A percentile compares a stretch with the other conserved stretches of the same genome.
phyloP scores from a whole-genome alignment of 2,113 vertebrate genomes.

The Crotophaga sulcirostris region DNA sequence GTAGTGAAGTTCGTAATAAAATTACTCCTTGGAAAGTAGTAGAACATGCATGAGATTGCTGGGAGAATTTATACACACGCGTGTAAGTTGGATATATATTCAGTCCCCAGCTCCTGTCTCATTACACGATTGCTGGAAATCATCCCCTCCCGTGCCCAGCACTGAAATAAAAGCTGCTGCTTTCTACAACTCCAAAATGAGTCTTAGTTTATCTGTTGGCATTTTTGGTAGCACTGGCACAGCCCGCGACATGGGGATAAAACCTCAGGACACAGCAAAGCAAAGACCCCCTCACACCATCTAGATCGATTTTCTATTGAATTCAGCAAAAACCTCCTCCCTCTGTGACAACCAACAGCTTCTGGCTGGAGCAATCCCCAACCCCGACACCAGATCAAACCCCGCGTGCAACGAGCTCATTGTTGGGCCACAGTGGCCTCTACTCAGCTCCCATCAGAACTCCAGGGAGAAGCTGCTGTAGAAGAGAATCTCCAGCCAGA shows the following conservation, averaged over 20 bases:
- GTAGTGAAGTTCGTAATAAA: too few relatives aligned
- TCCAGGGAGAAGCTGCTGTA: background rate
- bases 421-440: rapidly evolving
- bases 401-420: rapidly evolving
- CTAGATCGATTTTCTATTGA: background rate
- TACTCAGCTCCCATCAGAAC: background rate
- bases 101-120: too few relatives aligned
- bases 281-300: rapidly evolving
- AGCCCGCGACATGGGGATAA: background rate
- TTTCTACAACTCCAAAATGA: too few relatives aligned
- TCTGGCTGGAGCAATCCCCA: background rate
- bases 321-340: background rate
- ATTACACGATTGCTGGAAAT: too few relatives aligned
- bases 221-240: background rate
- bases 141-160: too few relatives aligned
- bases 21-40: too few relatives aligned
- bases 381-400: background rate
- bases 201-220: too few relatives aligned
- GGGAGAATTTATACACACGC: too few relatives aligned
- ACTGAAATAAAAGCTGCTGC: too few relatives aligned
- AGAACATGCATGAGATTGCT: too few relatives aligned
- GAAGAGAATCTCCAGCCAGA: too few relatives aligned
- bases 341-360: rapidly evolving
- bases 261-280: background rate
- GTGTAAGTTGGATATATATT: too few relatives aligned